Evolutionary conservation across 2,113 vertebrate species (phyloP), one percentile per base, ranked within the genome.

Genomic region (Brachypodius melanocephalos): DNA sequence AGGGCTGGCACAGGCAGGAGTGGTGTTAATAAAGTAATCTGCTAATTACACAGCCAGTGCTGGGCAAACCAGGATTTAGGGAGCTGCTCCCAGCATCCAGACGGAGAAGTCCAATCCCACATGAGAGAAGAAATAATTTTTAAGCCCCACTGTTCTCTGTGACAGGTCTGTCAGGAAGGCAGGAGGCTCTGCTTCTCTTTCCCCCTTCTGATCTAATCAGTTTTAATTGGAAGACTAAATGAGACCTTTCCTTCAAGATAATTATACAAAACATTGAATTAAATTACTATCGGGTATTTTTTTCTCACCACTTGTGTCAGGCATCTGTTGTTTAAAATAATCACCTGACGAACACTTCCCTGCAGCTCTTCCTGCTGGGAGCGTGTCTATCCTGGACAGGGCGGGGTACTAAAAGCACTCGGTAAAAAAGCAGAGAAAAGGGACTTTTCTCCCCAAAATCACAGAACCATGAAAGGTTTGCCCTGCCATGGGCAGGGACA

Each of bases 301-400:
- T 48, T 65, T 38, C 48, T 58, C 65, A 5, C 28, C 10, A 1
- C n/a, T 73, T 1, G 15, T 17, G 42, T 22, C 79, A 45, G 71
- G 58, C 79, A 36, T 21, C 72, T 80, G 38, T 31, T 69, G 38
- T 38, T 62, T 73, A 32, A 74, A 89, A 58, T 4, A 51, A 77
- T 3, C 68, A 17, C 5, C n/a, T 4, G 34, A 18, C 2, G 1
- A 45, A 38, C 12, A 2, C 19, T 19, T 19, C 8, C 55, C 5
- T 2, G 55, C n/a, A 38, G 67, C 40, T 62, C 17, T 51, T 38
- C 17, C 79, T 43, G 51, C 34, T 1, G 11, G 28, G 13, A 6
- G 10, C 2, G 0, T 10, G 1, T 1, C 4, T 2, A 0, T 6
- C 22, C 40, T 10, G 10, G 4, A 24, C 15, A 1, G 45, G 34